Base-by-base conservation (phyloP, 2,797 vertebrate genomes). In the Siniperca undulata region DNA sequence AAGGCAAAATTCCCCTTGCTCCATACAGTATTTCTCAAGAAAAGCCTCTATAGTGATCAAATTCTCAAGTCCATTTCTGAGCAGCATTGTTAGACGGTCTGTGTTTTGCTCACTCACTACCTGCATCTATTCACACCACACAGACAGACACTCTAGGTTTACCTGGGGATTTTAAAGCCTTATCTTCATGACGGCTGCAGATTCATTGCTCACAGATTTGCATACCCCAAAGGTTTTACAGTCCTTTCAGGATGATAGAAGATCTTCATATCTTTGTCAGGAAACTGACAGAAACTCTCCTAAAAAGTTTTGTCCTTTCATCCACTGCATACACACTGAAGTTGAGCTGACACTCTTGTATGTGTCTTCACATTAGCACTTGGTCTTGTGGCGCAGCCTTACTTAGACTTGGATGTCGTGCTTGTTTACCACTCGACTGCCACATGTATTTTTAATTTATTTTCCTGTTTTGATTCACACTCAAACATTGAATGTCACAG, bases 131-230 rank as follows among this genome's bases (percentile, higher is more conserved):
- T 87, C 74, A 40, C 34, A 48, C 24, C 50, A 46, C n/a, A 65
- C 70, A 78, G 70, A 70, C 70, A 80, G 81, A 84, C 81, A 67
- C 73, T 6, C 5, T 7, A 66, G 82, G 58, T 78, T 80, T 85
- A 87, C 81, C 77, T 70, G 61, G 44, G 78, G 88, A 88, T 87
- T 88, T 89, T 80, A 86, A 88, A 79, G 70, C 70, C 77, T 80
- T 91, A 82, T 88, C 78, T 86, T 22, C 2, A 24, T 59, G 84
- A 81, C 64, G 9, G 82, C 77, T 80, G 77, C 74, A 78, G 80
- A 89, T 90, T 92, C 77, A 75, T 82, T 78, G 78, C 83, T 83
- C 68, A 77, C 77, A 85, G 64, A 91, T 90, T 93, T 92, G 80
- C 89, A 91, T 85, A 76, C 80, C 80, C 89, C 61, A 81, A 82